phyloP scores from a whole-genome alignment of 2,888 invertebrate species.

The Bursaphelenchus okinawaensis region DNA sequence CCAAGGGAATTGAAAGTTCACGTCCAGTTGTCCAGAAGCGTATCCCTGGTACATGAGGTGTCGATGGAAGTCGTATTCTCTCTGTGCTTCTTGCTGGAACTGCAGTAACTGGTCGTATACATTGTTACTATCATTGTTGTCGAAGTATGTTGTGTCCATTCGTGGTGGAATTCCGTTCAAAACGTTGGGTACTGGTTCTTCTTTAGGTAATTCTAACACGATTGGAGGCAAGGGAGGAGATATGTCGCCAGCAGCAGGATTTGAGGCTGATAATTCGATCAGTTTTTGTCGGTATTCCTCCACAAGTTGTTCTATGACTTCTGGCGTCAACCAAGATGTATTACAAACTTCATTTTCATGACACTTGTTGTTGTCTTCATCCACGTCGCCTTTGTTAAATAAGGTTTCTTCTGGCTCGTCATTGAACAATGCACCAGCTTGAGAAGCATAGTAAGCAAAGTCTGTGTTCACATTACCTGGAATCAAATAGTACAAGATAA shows the following conservation, averaged over 20 bases:
- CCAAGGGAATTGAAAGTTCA: background rate
- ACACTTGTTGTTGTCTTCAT: no score
- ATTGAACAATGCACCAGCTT: no score
- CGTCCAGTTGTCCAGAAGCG: background rate
- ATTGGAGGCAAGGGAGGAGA: background rate
- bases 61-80: constrained; percentile 5
- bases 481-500: constrained; percentile 9
- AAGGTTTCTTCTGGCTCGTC: no score
- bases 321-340: background rate
- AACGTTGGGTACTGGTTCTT: background rate
- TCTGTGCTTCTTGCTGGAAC: constrained; percentile 3
- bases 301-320: background rate
- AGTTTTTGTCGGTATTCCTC: background rate
- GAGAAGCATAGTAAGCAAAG: no score
- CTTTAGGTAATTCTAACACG: background rate
- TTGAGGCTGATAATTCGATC: background rate
- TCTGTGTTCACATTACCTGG: constrained; percentile 11
- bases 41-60: background rate
- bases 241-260: background rate
- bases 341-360: background rate
- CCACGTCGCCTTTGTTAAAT: no score
- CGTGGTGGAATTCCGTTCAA: background rate
- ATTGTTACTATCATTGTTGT: background rate
- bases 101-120: constrained; percentile 6
- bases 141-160: background rate